A percentile compares a stretch with the other conserved stretches of the same genome.
These are phyloP conservation scores for Eulemur coronatus DNA, from an alignment of 2,797 vertebrate species.

Conservation along the genomic window DNA sequence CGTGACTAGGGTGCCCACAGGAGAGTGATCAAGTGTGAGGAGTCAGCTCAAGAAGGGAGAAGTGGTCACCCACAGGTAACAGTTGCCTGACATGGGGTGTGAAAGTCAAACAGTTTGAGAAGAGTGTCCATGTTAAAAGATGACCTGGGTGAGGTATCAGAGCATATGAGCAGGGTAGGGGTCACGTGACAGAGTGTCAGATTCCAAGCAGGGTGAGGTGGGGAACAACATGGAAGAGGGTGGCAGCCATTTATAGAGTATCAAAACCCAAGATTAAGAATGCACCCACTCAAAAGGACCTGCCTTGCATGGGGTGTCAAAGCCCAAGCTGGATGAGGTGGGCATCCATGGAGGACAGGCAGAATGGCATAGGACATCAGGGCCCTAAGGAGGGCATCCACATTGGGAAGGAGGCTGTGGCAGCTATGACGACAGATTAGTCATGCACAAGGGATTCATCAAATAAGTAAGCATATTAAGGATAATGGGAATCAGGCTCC, in stretches of 20 bases:
- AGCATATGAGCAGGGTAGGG: background rate
- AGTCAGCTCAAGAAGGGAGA: background rate
- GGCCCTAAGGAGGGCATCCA: background rate
- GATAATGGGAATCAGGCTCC: background rate
- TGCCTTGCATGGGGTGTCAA: background rate
- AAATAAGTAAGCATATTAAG: background rate
- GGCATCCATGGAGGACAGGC: background rate
- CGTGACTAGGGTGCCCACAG: background rate
- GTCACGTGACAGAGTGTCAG: background rate
- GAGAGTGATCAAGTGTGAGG: background rate
- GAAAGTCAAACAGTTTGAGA: background rate
- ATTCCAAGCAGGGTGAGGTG: background rate
- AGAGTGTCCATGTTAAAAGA: background rate
- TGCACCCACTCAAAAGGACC: background rate
- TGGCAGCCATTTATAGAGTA: background rate
- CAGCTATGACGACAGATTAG: background rate
- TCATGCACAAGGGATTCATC: background rate
- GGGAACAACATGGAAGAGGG: background rate
- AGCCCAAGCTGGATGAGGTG: background rate
- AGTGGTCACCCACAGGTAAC: background rate
- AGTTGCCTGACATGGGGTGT: background rate
- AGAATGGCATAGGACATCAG: background rate
- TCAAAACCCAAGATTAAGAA: slow-evolving; percentile 23
- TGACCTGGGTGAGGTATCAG: background rate
- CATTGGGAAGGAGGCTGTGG: background rate